Percentiles rank a stretch among this genome's conserved stretches.
Conservation (phyloP, 2,113 vertebrate species). For the Trichechus manatus region DNA sequence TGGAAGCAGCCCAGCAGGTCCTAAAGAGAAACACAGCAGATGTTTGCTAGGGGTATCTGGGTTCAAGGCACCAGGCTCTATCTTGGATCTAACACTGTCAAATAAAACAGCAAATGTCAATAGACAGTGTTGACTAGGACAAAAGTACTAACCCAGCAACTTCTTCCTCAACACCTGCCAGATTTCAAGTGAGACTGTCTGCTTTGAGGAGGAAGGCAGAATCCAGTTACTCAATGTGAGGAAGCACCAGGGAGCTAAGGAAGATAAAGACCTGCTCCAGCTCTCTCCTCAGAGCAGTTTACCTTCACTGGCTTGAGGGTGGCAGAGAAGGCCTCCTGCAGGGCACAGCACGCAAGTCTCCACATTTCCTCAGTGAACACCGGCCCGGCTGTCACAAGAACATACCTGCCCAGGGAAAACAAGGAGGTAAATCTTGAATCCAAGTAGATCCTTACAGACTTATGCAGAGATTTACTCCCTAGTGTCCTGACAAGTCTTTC, state of each 20-base stretch:
- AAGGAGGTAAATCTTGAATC: background rate
- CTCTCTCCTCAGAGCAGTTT: background rate
- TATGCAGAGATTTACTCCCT: background rate
- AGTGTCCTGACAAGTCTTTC: background rate
- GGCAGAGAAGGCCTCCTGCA: slow-evolving; percentile 97
- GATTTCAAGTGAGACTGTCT: background rate
- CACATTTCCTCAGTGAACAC: slow-evolving; percentile 99
- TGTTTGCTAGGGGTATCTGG: background rate
- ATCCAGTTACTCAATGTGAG: accelerated
- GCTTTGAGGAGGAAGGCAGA: background rate
- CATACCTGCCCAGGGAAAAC: slow-evolving; percentile 90
- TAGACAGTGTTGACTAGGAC: background rate
- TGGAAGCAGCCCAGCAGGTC: slow-evolving; percentile 97
- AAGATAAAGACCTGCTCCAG: no score
- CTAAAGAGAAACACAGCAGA: slow-evolving; percentile 86
- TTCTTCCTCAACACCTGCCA: background rate
- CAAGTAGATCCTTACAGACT: accelerated
- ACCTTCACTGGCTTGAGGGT: slow-evolving; percentile 99
- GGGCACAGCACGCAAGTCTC: slow-evolving; percentile 96
- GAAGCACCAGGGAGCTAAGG: background rate
- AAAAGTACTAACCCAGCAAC: background rate
- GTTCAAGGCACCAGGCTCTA: accelerated
- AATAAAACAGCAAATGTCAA: background rate
- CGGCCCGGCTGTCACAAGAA: slow-evolving; percentile 96
- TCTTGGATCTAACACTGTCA: accelerated